Base-by-base conservation (phyloP, 2,888 invertebrate genomes). In the Bombylius discolor region DNA sequence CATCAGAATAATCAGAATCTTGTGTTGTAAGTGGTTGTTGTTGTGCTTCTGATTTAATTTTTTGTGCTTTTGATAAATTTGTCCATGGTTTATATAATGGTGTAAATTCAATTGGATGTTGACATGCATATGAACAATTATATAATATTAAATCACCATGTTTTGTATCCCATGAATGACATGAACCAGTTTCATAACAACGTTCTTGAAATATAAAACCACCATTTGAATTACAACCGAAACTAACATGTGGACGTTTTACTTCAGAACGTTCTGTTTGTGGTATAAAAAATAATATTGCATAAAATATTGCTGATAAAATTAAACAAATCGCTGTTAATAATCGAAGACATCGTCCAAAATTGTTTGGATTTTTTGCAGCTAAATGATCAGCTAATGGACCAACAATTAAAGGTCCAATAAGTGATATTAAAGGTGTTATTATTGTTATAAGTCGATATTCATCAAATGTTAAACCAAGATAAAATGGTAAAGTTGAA, bases 351-450 rank as follows among this genome's bases (percentile, higher is more conserved):
- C 83, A 79, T 60, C 81, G 79, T 13, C 87, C 87, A 13, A 81
- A 73, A 50, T 65, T 69, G 52, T 66, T 69, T 5, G 71, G 63
- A 63, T 71, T 72, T 60, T 66, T 69, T 34, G 72, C 69, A 4
- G 74, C 73, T 53, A 73, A 60, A 14, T 68, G 67, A 68, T 93
- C 92, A 51, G 90, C 87, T 59, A 92, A 74, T 6, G 85, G 86
- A 49, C 89, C 90, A 8, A 84, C 81, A 42, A 90, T 71, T 4
- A 88, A 76, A 0, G 92, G 89, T 0, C 91, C 87, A 49, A 92
- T 70, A 56, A 89, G 78, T 5, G 90, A 87, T 23, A 89, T 78
- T 63, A 87, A 81, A 6, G 93, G 88, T 33, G 89, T 84, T 54
- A 89, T 79, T 48, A 87, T 83, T 55, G 87, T 89, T 64, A 93